phyloP scores from a whole-genome alignment of 2,797 vertebrate species.

The Enteromius fasciolatus region DNA sequence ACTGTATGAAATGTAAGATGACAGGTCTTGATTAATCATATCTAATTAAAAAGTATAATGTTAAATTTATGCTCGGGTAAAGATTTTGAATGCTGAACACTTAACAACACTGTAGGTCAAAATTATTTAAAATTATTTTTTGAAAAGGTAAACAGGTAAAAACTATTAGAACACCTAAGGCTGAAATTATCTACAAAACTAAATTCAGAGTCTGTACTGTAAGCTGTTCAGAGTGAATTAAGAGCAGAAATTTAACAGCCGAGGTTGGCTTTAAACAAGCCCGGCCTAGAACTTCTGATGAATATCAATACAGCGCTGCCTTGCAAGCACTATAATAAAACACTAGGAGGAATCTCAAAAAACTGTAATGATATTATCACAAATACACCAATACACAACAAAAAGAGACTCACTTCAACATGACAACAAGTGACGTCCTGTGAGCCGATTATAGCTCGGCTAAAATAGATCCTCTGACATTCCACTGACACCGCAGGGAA shows the following conservation, averaged over 20 bases:
- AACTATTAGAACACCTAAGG: background rate
- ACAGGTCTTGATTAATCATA: too few relatives aligned
- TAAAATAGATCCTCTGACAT: conserved; percentile 24
- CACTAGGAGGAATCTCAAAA: background rate
- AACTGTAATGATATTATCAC: background rate
- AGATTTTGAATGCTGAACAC: background rate
- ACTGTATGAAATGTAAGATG: too few relatives aligned
- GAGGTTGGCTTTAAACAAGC: background rate
- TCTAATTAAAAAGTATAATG: background rate
- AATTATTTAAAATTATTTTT: background rate
- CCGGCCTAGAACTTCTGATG: background rate
- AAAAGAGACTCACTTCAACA: conserved; percentile 21
- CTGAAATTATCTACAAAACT: background rate
- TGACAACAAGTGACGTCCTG: conserved; percentile 37
- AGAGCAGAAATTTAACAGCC: background rate
- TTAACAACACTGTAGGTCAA: background rate
- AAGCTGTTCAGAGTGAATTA: background rate
- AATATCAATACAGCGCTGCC: background rate
- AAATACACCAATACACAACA: conserved; percentile 8
- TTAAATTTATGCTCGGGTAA: background rate
- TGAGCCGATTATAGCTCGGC: conserved; percentile 30
- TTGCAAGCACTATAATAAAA: background rate
- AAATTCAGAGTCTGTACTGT: background rate
- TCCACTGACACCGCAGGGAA: conserved; percentile 15
- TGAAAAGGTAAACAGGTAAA: background rate